Conservation (phyloP, 1,140 invertebrate species). For the Aphelenchoides fujianensis region DNA sequence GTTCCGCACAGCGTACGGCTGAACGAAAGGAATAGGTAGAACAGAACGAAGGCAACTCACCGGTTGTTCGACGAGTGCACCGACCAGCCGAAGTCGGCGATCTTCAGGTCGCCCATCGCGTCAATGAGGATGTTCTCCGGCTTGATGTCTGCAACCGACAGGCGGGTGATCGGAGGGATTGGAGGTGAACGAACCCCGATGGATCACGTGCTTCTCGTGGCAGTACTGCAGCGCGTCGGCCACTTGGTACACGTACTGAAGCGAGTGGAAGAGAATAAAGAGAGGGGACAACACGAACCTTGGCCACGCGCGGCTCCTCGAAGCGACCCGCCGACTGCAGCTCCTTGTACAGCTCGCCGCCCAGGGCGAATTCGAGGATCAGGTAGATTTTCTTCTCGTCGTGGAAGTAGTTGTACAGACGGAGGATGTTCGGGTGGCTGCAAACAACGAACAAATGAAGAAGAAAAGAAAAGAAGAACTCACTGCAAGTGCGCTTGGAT, state of each 20-base stretch:
- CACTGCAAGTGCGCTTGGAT: conserved; percentile 79
- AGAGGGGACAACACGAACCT: conserved; percentile 6
- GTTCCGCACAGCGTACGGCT: conserved; percentile 68
- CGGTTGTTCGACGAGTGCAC: conserved; percentile 63
- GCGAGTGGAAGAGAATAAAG: not conserved
- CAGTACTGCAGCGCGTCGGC: conserved; percentile 85
- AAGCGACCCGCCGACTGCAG: conserved; percentile 67
- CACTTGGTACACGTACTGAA: conserved; percentile 65
- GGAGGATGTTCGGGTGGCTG: conserved; percentile 85
- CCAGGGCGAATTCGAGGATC: conserved; percentile 83
- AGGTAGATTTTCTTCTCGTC: conserved; percentile 83
- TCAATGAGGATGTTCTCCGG: conserved; percentile 63
- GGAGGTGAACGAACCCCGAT: too few species aligned
- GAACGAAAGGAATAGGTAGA: conserved; percentile 1
- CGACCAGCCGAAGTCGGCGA: conserved; percentile 66
- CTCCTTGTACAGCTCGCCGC: conserved; percentile 78
- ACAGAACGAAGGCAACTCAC: conserved; percentile 10
- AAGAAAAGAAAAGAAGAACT: not conserved
- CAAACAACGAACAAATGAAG: not conserved
- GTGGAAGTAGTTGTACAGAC: conserved; percentile 84
- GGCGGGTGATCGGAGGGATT: not conserved
- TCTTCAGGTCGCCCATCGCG: conserved; percentile 63
- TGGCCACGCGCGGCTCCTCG: conserved; percentile 63
- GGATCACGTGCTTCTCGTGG: conserved; percentile 88
- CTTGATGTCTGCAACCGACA: too few species aligned